These are phyloP conservation scores for Panopea generosa DNA, from an alignment of 2,888 invertebrate genomes.

Conservation along the genomic window DNA sequence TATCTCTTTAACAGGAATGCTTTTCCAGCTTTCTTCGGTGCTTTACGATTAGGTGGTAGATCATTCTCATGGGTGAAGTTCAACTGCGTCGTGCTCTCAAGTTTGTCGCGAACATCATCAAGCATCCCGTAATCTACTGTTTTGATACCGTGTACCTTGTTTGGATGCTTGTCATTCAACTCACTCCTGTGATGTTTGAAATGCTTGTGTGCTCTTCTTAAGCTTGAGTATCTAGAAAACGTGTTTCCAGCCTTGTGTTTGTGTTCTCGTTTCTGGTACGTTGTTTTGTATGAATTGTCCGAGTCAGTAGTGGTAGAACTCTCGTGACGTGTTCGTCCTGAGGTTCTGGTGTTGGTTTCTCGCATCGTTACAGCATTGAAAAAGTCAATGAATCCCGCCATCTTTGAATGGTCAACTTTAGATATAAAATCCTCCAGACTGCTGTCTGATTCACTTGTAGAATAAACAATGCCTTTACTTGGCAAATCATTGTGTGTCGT, in stretches of 20 bases:
- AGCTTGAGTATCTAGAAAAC: not conserved
- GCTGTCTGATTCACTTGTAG: conserved; percentile 37
- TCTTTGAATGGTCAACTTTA: conserved; percentile 43
- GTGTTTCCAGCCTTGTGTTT: not conserved
- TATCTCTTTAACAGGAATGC: too few species aligned
- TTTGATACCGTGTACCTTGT: conserved; percentile 42
- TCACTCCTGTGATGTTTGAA: not conserved
- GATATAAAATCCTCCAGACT: conserved; percentile 50
- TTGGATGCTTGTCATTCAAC: conserved; percentile 36
- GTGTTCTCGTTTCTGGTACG: too few species aligned
- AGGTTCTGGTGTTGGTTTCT: conserved; percentile 4
- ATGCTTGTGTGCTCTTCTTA: not conserved
- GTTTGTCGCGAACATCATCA: conserved; percentile 18
- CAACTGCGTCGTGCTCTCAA: not conserved
- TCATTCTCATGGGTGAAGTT: not conserved
- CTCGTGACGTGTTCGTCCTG: not conserved
- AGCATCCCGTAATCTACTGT: conserved; percentile 48
- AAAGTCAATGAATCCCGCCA: conserved; percentile 36
- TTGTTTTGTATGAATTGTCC: not conserved
- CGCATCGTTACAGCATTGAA: conserved; percentile 40
- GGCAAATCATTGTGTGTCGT: not conserved
- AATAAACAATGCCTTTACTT: not conserved
- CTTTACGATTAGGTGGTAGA: too few species aligned
- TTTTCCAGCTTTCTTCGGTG: too few species aligned
- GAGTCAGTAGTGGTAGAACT: not conserved